These are phyloP conservation scores for Perca fluviatilis DNA, from an alignment of 2,113 vertebrate genomes.

Conservation along the genomic window DNA sequence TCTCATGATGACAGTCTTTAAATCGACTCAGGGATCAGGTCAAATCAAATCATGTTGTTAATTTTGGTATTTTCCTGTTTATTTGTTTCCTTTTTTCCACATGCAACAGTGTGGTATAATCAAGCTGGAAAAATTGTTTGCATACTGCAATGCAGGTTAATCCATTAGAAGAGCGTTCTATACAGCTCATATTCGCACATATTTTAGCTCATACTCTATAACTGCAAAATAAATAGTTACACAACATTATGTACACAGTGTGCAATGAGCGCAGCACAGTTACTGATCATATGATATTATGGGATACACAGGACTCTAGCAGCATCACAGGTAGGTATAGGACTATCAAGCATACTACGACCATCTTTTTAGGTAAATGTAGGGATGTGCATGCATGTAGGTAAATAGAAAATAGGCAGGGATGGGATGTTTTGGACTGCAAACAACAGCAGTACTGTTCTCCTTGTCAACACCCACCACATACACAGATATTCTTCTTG, in stretches of 20 bases:
- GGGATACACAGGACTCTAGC: slow-evolving; percentile 16
- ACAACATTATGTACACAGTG: background rate
- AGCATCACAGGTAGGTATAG: background rate
- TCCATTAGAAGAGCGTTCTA: background rate
- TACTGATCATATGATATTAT: slow-evolving; percentile 18
- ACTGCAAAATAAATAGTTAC: background rate
- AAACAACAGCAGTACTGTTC: slow-evolving; percentile 2
- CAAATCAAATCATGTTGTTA: background rate
- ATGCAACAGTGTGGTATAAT: background rate
- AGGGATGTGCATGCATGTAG: background rate
- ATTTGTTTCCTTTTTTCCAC: background rate
- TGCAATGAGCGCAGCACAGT: slow-evolving; percentile 23
- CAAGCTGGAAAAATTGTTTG: background rate
- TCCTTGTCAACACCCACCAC: background rate
- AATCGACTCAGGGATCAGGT: background rate
- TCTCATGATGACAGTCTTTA: background rate
- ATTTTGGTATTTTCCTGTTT: background rate
- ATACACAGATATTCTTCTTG: slow-evolving; percentile 1
- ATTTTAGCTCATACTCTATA: background rate
- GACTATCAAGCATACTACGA: slow-evolving; percentile 18
- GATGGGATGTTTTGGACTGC: background rate
- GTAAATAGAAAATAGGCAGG: background rate
- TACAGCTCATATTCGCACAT: background rate
- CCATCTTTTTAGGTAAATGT: slow-evolving; percentile 10
- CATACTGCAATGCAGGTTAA: background rate